Evolutionary conservation across 2,113 vertebrate species (phyloP).

Genomic region (Forbesichthys papilliferus): DNA sequence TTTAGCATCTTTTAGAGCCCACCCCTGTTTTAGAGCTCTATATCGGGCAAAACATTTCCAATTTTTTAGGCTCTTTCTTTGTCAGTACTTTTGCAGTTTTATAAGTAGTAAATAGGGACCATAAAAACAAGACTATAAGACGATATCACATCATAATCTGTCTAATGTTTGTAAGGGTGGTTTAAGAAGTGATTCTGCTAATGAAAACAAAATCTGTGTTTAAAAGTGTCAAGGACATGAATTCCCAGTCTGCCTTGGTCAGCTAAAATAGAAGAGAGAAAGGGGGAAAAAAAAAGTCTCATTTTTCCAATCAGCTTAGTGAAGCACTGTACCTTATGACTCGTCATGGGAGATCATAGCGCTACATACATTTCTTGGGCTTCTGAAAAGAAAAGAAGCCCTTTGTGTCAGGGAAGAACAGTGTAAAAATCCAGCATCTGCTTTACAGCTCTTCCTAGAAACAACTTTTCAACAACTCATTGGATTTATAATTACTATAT

Average conservation of each 20-base stretch:
- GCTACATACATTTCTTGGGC: conserved; percentile 8
- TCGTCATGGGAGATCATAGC: not conserved
- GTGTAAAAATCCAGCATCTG: conserved; percentile 16
- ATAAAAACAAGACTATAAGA: too few relatives aligned
- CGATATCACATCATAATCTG: too few relatives aligned
- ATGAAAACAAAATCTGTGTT: not conserved
- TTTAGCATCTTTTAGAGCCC: too few relatives aligned
- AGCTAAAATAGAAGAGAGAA: not conserved
- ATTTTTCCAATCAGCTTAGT: conserved; percentile 7
- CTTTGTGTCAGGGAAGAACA: not conserved
- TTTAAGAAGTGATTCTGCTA: not conserved
- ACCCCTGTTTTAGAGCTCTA: too few relatives aligned
- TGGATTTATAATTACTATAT: too few relatives aligned
- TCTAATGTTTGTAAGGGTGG: too few relatives aligned
- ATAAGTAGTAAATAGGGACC: too few relatives aligned
- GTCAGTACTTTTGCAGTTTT: too few relatives aligned
- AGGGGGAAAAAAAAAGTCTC: not conserved
- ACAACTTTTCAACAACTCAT: conserved; percentile 3
- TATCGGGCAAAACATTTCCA: too few relatives aligned
- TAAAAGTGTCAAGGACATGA: not conserved
- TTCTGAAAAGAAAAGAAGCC: conserved; percentile 3
- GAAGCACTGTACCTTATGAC: conserved; percentile 11
- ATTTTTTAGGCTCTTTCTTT: too few relatives aligned
- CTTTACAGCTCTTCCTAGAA: not conserved
- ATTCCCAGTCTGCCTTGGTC: not conserved